Conservation (phyloP, 2,113 vertebrate genomes). For the Alces alces region DNA sequence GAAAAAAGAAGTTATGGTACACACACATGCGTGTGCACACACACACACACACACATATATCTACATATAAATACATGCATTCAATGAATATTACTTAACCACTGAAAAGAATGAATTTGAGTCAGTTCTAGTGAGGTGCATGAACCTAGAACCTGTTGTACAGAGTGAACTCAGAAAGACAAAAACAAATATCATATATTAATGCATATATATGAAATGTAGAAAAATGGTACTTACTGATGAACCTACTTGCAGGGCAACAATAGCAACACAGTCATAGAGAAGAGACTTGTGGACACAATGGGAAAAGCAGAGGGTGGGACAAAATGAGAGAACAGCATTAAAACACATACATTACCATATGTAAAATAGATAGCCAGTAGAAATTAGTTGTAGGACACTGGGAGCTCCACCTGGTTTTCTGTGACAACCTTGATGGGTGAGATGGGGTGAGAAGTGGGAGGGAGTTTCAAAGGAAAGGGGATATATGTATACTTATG, state of each 20-base stretch:
- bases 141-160: background rate
- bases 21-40: background rate
- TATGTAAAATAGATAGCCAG: background rate
- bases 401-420: background rate
- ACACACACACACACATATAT: rapidly evolving
- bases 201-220: background rate
- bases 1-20: background rate
- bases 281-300: background rate
- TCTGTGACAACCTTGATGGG: background rate
- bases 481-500: background rate
- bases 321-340: background rate
- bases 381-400: background rate
- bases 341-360: background rate
- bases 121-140: background rate
- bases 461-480: background rate
- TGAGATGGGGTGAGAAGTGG: background rate
- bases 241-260: background rate
- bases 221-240: background rate
- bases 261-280: background rate
- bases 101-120: background rate
- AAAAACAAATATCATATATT: background rate
- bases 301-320: background rate
- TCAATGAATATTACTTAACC: background rate
- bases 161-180: background rate
- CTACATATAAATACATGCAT: background rate